Base-by-base conservation (phyloP, 2,888 invertebrate genomes). In the Argyresthia goedartella region DNA sequence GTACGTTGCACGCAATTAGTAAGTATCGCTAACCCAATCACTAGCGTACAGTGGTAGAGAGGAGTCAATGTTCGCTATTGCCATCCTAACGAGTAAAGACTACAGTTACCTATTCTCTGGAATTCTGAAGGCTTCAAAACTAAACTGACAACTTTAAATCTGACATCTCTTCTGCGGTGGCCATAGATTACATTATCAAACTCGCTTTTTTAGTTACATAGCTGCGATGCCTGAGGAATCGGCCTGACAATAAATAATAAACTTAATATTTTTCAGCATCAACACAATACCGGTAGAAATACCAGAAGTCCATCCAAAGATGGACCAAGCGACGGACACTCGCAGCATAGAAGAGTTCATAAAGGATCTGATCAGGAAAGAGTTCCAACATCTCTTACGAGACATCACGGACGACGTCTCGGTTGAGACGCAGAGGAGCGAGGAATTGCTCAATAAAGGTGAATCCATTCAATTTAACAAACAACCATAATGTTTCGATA, bases 291-390 rank as follows among this genome's bases (percentile, higher is more conserved):
- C 62, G 42, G 59, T 61, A 35, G 47, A 54, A 13, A 54, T 11
- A 36, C 42, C 3, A 61, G 54, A 52, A 55, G 52, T 15, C 69
- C 25, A 42, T 8, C 44, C 57, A 7, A 84, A 72, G 56, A 64
- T 69, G 13, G 82, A 85, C 54, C 80, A 71, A 59, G 64, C 81
- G 10, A 87, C 87, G 0, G 86, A 86, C 62, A 86, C 87, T 1
- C 61, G 57, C 43, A 71, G 76, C 56, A 81, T 86, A 8, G 85
- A 87, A 53, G 81, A 84, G 7, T 84, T 77, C 53, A 84, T 86
- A 34, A 66, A 73, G 55, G 78, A 80, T 4, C 60, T 87, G 15
- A 82, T 87, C 39, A 71, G 81, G 8, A 81, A 75, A 45, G 84
- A 86, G 54, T 75, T 85, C 56, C 76, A 81, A 49, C 70, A 77